Evolutionary conservation across 2,888 invertebrate genomes (phyloP).

Genomic region (Aporophyla lueneburgensis): DNA sequence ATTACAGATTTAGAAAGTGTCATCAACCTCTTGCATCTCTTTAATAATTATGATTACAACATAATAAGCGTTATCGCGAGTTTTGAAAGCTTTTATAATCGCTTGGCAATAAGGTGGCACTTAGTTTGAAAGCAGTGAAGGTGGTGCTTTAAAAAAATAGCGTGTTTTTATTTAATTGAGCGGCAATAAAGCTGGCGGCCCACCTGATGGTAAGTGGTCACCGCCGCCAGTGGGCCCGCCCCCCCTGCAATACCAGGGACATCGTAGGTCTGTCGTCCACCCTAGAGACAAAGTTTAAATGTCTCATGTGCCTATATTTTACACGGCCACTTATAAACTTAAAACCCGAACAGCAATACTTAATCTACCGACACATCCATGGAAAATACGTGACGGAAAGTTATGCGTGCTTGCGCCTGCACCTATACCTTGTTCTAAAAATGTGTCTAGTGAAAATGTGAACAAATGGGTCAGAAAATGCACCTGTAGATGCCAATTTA

Average conservation of each 20-base stretch:
- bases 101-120: conserved; percentile 2
- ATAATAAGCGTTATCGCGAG: neutral
- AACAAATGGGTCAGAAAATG: neutral
- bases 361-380: neutral
- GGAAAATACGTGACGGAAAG: neutral
- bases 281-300: conserved; percentile 40
- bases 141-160: conserved; percentile 12
- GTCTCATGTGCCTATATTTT: conserved; percentile 6
- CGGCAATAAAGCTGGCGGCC: conserved; percentile 38
- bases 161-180: conserved; percentile 2
- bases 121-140: conserved; percentile 23
- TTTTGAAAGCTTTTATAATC: conserved; percentile 12
- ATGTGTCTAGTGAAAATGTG: neutral
- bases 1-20: neutral
- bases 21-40: neutral
- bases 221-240: conserved; percentile 33
- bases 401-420: neutral
- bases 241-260: conserved; percentile 40
- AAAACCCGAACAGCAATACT: neutral
- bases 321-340: neutral
- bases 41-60: neutral
- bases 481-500: neutral
- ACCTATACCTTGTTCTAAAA: neutral
- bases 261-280: conserved; percentile 35
- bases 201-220: conserved; percentile 47